Base-by-base conservation (phyloP, 2,888 invertebrate genomes). In the Aphodius granarius region DNA sequence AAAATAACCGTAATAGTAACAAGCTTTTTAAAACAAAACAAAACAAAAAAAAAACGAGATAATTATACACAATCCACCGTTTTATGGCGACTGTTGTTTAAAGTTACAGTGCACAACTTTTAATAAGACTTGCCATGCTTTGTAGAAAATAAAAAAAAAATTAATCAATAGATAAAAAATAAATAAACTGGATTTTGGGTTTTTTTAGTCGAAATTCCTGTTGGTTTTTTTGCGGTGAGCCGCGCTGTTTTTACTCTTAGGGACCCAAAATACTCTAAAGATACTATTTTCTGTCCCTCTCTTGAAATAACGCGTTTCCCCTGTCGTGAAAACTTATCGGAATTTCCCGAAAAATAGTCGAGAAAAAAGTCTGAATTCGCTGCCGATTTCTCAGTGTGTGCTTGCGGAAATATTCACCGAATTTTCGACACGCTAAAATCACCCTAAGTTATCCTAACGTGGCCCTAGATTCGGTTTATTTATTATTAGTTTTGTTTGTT, bases 301-400 rank as follows among this genome's bases (percentile, higher is more conserved):
- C 17, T 68, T 9, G 72, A 63, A 68, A 20, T 63, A 5, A 68
- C 71, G 65, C 71, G 5, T 15, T 71, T 65, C 71, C 21, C 22
- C 0, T n/a, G 15, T 17, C 18, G 70, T 71, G 18, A 73, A 73
- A 76, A 71, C 74, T n/a, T 19, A 74, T 73, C 68, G 72, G 18
- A 68, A 72, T 79, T 76, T 75, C 64, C 19, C 9, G 15, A 68
- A 62, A 65, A 19, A 71, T 66, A 75, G 71, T 73, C 19, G 9
- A 9, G 63, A n/a, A 62, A 62, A 22, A 16, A 19, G 22, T 19
- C 20, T 13, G n/a, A 68, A 84, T 85, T 85, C 83, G 83, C 84
- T 85, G 84, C 82, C 80, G 81, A 78, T 85, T 85, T 80, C 81
- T 76, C 76, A 63, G 73, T 78, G 82, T 84, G 85, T 84, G 85